A percentile compares a stretch with the other conserved stretches of the same genome.
Conservation (phyloP, 2,797 vertebrate genomes). For the Gallirallus australis region DNA sequence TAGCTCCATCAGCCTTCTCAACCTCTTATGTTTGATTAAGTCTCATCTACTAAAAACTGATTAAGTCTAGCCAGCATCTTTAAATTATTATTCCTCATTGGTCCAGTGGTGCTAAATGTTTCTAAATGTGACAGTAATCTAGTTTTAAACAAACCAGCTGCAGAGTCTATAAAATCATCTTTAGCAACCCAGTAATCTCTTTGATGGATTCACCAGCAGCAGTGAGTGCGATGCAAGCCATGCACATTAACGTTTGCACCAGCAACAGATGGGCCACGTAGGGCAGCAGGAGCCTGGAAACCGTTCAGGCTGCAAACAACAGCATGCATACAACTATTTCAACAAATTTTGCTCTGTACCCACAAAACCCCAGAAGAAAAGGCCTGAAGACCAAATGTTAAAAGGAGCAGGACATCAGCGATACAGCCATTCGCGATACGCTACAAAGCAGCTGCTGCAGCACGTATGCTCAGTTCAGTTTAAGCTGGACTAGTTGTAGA, state of each 20-base stretch:
- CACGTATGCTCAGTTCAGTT: fast-evolving
- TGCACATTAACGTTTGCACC: background rate
- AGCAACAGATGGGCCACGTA: background rate
- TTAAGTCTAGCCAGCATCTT: slow-evolving; percentile 32
- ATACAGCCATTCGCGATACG: fast-evolving
- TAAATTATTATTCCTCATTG: slow-evolving; percentile 45
- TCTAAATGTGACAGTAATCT: slow-evolving; percentile 59
- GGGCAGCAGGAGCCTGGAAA: background rate
- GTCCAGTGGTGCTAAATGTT: slow-evolving; percentile 39
- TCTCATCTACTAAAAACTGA: slow-evolving; percentile 50
- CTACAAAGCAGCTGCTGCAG: background rate
- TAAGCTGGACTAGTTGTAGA: background rate
- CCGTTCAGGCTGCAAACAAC: background rate
- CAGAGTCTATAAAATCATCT: slow-evolving; percentile 52
- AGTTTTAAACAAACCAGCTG: slow-evolving; percentile 65
- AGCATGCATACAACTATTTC: background rate
- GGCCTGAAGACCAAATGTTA: background rate
- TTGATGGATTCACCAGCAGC: slow-evolving; percentile 22
- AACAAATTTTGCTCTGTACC: background rate
- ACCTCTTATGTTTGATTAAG: slow-evolving; percentile 27
- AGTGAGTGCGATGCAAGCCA: background rate
- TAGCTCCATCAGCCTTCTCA: slow-evolving; percentile 13
- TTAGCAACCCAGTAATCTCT: slow-evolving; percentile 3
- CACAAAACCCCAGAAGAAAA: background rate
- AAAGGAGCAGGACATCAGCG: background rate